Evolutionary conservation across 2,797 vertebrate species (phyloP).

Genomic region (Acestrorhynchus altus): DNA sequence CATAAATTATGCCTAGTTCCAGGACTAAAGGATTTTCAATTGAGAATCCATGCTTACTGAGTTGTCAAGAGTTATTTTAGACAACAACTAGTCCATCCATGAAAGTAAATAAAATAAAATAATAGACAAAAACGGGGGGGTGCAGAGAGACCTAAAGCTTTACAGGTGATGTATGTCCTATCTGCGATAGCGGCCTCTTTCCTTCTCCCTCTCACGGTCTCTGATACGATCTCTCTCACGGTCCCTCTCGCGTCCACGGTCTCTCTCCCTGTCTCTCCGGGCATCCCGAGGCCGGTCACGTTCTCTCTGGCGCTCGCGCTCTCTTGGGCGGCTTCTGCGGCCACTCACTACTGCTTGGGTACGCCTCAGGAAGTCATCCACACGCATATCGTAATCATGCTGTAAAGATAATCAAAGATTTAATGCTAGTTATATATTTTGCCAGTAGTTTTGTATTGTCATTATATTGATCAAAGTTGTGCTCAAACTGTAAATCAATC

Average conservation of each 20-base stretch:
- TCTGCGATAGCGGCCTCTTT: conserved; percentile 93
- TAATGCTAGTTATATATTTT: not conserved
- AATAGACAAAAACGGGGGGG: no score
- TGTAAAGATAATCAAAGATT: conserved; percentile 61
- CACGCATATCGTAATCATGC: conserved; percentile 99
- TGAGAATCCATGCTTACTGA: conserved; percentile 11
- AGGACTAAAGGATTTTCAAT: conserved; percentile 14
- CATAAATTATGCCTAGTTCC: not conserved
- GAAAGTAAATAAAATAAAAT: no score
- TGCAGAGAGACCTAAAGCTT: conserved; percentile 51
- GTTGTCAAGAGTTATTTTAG: no score
- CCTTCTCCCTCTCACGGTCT: conserved; percentile 86
- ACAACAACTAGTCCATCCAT: not conserved
- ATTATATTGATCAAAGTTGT: no score
- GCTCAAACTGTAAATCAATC: no score
- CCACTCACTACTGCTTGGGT: conserved; percentile 96
- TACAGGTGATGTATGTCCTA: conserved; percentile 69
- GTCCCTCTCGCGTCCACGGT: conserved; percentile 84
- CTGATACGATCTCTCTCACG: conserved; percentile 87
- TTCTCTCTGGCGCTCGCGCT: conserved; percentile 85
- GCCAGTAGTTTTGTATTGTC: not conserved
- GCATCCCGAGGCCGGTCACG: conserved; percentile 81
- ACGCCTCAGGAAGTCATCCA: conserved; percentile 95
- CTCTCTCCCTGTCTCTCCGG: conserved; percentile 83
- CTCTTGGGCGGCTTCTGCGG: conserved; percentile 86